A percentile compares a stretch with the other conserved stretches of the same genome.
Conservation (phyloP, 2,797 vertebrate species). For the Helostoma temminkii region DNA sequence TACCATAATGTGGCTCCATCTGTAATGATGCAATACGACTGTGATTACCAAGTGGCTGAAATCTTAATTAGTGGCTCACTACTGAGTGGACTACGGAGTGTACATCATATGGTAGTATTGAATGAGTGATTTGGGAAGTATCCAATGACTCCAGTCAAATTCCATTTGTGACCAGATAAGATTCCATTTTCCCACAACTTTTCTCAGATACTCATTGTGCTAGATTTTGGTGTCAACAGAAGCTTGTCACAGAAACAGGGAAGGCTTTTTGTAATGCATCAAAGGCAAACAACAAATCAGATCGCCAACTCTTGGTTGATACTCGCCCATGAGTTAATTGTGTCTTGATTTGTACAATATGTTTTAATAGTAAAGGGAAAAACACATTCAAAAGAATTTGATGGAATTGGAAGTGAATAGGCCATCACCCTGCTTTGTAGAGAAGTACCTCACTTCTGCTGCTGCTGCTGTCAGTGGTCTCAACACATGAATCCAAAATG, state of each 20-base stretch:
- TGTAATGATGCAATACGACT: too few relatives aligned
- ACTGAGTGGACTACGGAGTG: too few relatives aligned
- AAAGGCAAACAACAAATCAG: not conserved
- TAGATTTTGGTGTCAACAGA: too few relatives aligned
- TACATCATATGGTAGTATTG: too few relatives aligned
- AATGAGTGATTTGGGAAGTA: too few relatives aligned
- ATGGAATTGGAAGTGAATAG: slow-evolving; percentile 50
- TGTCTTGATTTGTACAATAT: not conserved
- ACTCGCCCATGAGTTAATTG: too few relatives aligned
- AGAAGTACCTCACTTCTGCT: slow-evolving; percentile 64
- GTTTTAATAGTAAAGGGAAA: not conserved
- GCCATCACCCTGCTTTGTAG: slow-evolving; percentile 39
- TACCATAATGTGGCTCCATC: too few relatives aligned
- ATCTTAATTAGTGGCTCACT: too few relatives aligned
- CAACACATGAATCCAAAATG: slow-evolving; percentile 59
- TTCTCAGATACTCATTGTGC: not conserved
- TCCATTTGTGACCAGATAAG: not conserved
- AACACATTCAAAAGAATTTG: not conserved
- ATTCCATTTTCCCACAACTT: not conserved
- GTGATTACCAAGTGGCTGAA: too few relatives aligned
- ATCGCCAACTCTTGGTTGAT: not conserved
- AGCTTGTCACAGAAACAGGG: not conserved
- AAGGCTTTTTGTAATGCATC: not conserved
- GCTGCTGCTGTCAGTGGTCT: slow-evolving; percentile 44
- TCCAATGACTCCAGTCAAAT: not conserved